Evolutionary conservation across 2,113 vertebrate species (phyloP).

Genomic region (Pongo abelii): DNA sequence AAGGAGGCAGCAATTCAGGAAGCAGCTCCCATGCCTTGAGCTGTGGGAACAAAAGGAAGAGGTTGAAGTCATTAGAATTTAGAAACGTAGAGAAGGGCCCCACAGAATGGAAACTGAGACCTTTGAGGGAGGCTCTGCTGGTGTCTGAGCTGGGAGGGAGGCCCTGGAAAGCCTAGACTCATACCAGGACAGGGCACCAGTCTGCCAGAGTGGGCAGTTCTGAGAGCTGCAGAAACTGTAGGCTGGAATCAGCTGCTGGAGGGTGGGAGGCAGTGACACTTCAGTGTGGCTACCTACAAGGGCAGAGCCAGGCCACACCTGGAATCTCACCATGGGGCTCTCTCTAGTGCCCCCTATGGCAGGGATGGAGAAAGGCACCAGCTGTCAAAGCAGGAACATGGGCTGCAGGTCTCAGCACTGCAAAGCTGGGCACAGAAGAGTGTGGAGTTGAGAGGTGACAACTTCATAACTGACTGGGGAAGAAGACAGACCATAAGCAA

Average conservation of each 20-base stretch:
- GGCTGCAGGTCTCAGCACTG: not conserved
- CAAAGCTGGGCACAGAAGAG: not conserved
- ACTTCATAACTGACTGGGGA: too few relatives aligned
- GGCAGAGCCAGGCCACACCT: not conserved
- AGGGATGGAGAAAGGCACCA: not conserved
- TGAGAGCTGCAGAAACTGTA: too few relatives aligned
- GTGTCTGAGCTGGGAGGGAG: too few relatives aligned
- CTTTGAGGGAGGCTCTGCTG: not conserved
- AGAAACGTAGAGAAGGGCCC: not conserved
- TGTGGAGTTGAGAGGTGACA: not conserved
- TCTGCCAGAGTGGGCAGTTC: too few relatives aligned
- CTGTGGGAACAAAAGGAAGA: not conserved
- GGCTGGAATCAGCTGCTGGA: too few relatives aligned
- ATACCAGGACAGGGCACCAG: too few relatives aligned
- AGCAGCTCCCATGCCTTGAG: not conserved
- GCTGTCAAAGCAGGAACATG: not conserved
- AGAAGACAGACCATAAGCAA: not conserved
- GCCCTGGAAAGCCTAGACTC: too few relatives aligned
- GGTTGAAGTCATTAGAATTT: not conserved
- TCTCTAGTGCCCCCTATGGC: not conserved
- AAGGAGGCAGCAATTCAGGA: not conserved
- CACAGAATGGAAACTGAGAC: not conserved
- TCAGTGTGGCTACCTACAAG: too few relatives aligned
- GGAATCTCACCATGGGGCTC: not conserved
- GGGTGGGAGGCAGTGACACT: too few relatives aligned